Base-by-base conservation (phyloP, 2,797 vertebrate genomes). In the Sebastiscus tertius region DNA sequence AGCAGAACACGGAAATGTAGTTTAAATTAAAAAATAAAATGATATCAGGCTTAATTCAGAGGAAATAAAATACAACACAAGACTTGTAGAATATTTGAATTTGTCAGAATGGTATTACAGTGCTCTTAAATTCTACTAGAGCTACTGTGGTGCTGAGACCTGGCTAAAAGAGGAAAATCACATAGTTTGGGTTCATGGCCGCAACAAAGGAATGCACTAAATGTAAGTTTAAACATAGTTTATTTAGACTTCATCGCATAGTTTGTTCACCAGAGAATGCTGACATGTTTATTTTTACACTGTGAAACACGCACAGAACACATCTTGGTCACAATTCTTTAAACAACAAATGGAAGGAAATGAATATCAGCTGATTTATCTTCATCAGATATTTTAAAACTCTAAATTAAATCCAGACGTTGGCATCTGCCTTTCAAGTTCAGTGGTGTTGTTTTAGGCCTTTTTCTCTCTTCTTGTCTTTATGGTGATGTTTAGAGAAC, bases 401-500 rank as follows among this genome's bases (percentile, higher is more conserved):
- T 49, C 18, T 8, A 49, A 49, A 49, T 49, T 49, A 49, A 52
- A 52, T 14, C 18, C 49, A n/a, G 49, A n/a, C 2, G 49, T n/a
- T 5, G 49, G 49, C 20, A 14, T 52, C 20, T n/a, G 46, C 46
- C 46, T 52, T 8, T 52, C 9, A 52, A 18, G 16, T 52, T 52
- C 46, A 20, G 20, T 46, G 16, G 6, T 46, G 42, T 46, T 46
- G 16, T 52, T 58, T 52, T 4, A 52, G 42, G 42, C 42, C 42
- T 8, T 58, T 46, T 29, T 42, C 29, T 26, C 9, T 4, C 1
- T 33, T n/a, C 16, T 29, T 33, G 11, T 77, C 4, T 34, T 62
- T 5, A 3, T 20, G 8, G 12, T 77, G 56, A 61, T 72, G 39
- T 80, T 42, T 70, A 99, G 98, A 99, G 92, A 99, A 99, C 90